phyloP scores from a whole-genome alignment of 2,797 vertebrate species.

The Capromys pilorides region DNA sequence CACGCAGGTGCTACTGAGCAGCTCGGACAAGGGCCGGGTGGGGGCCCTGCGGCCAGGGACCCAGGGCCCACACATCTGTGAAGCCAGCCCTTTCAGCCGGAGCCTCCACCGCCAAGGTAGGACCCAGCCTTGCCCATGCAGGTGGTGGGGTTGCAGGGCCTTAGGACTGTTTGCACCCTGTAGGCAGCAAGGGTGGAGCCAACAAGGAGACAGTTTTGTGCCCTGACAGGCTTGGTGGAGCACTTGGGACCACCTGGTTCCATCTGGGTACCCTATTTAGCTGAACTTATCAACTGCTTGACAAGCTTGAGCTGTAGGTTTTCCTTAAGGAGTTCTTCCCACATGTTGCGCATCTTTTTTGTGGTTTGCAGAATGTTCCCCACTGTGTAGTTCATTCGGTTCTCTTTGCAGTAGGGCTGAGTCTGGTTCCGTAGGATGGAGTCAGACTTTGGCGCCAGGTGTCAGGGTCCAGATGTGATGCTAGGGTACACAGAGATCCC shows the following conservation, averaged over 20 bases:
- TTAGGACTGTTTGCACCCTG: not conserved
- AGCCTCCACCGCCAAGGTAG: slow-evolving; percentile 91
- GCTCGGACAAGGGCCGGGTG: slow-evolving; percentile 86
- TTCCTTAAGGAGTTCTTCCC: not conserved
- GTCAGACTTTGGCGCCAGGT: not conserved
- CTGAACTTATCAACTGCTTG: not conserved
- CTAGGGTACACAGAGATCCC: not conserved
- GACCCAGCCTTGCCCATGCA: not conserved
- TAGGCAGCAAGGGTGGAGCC: not conserved
- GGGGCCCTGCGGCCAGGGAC: slow-evolving; percentile 84
- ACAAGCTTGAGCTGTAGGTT: not conserved
- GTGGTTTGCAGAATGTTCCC: not conserved
- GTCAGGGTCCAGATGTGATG: not conserved
- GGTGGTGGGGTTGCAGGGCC: not conserved
- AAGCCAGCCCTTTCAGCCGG: slow-evolving; percentile 92
- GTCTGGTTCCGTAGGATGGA: not conserved
- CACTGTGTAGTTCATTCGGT: fast-evolving
- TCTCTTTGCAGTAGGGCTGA: not conserved
- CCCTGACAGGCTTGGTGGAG: not conserved
- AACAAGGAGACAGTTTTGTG: not conserved
- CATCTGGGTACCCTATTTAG: not conserved
- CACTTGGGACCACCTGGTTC: not conserved
- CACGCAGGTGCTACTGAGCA: slow-evolving; percentile 90
- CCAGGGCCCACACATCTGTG: slow-evolving; percentile 91
- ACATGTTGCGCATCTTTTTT: not conserved